Evolutionary conservation across 2,797 vertebrate species (phyloP).

Genomic region (Muscicapa striata): DNA sequence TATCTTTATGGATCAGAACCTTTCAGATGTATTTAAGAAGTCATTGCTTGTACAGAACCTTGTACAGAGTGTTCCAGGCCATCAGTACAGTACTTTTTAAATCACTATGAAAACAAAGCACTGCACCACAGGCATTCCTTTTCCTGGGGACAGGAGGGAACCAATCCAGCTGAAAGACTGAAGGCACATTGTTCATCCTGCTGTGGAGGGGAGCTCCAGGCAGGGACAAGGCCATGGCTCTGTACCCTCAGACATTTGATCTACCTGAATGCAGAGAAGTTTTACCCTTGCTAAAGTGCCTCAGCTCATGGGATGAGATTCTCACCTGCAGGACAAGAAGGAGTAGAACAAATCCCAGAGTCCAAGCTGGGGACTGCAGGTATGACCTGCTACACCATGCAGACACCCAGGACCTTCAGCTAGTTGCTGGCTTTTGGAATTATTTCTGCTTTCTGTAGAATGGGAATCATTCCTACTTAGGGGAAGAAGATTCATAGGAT

Average conservation of each 20-base stretch:
- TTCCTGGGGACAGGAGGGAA: not conserved
- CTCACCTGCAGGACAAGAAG: not conserved
- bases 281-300: not conserved
- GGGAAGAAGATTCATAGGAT: not conserved
- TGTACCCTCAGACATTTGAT: not conserved
- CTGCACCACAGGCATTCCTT: fast-evolving
- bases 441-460: not conserved
- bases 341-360: not conserved
- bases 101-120: not conserved
- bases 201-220: not conserved
- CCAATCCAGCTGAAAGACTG: not conserved
- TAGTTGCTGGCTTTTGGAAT: not conserved
- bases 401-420: not conserved
- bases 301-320: not conserved
- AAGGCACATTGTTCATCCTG: not conserved
- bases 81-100: not conserved
- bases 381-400: not conserved
- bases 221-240: not conserved
- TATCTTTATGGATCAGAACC: not conserved
- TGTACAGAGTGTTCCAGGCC: not conserved
- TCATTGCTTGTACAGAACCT: not conserved
- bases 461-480: not conserved
- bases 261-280: not conserved
- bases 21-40: not conserved
- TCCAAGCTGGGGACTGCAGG: not conserved